Percentiles rank a stretch among this genome's conserved stretches.
Conservation (phyloP, 2,888 invertebrate species). For the Tanypteryx hageni region DNA sequence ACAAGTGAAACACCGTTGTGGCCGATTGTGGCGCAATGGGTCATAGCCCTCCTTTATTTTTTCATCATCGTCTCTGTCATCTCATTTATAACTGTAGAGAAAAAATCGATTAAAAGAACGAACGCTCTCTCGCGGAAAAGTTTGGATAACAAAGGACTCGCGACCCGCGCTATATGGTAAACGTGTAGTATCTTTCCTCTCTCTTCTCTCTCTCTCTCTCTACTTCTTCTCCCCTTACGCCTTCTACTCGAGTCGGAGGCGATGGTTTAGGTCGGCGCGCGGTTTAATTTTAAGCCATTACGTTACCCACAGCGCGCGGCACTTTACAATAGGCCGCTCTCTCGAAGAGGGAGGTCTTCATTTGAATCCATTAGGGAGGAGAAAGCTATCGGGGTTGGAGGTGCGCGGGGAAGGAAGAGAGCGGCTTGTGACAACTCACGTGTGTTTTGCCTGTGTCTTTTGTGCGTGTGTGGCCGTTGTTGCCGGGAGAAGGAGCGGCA, state of each 20-base stretch:
- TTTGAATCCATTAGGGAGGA: constrained; percentile 55
- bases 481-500: neutral
- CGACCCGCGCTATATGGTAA: too few relatives aligned
- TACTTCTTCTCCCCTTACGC: too few relatives aligned
- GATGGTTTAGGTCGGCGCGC: neutral
- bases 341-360: constrained; percentile 48
- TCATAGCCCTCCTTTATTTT: constrained; percentile 11
- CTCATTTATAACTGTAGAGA: neutral
- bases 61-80: neutral
- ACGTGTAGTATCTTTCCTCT: too few relatives aligned
- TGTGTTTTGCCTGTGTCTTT: neutral
- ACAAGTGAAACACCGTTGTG: neutral
- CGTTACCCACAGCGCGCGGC: neutral
- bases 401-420: neutral
- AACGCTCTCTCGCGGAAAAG: neutral
- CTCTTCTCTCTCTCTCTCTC: neutral
- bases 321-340: neutral
- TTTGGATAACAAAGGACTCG: too few relatives aligned
- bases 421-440: constrained; percentile 19
- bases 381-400: neutral
- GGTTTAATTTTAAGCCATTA: constrained; percentile 39
- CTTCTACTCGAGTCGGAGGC: neutral
- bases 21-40: neutral
- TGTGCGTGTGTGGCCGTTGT: neutral
- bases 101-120: neutral